A percentile compares a stretch with the other conserved stretches of the same genome.
These are phyloP conservation scores for Mesochorus sp. DNA, from an alignment of 2,888 invertebrate genomes.

Conservation along the genomic window DNA sequence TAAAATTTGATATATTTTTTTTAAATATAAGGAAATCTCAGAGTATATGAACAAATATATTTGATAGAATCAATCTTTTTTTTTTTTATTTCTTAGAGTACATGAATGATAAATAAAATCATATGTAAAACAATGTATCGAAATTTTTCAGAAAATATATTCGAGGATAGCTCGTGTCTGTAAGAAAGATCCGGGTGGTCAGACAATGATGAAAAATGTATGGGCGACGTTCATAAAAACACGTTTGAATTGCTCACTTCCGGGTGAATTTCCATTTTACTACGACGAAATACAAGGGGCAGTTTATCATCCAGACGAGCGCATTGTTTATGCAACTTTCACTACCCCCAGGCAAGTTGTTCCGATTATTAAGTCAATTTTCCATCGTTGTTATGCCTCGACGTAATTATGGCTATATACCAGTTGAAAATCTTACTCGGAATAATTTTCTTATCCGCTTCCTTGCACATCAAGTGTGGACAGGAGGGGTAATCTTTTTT, in stretches of 20 bases:
- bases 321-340: slow-evolving; percentile 92
- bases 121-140: background rate
- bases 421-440: background rate
- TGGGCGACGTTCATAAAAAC: slow-evolving; percentile 97
- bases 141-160: slow-evolving; percentile 88
- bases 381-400: no score
- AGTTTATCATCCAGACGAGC: slow-evolving; percentile 89
- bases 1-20: no score
- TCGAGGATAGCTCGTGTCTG: slow-evolving; percentile 96
- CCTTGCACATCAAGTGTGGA: slow-evolving; percentile 7
- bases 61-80: no score
- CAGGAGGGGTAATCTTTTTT: slow-evolving; percentile 41
- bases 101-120: background rate
- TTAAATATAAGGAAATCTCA: no score
- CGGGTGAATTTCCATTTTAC: slow-evolving; percentile 93
- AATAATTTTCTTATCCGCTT: slow-evolving; percentile 6
- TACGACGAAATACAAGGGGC: slow-evolving; percentile 95
- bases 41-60: no score
- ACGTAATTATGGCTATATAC: no score
- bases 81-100: no score
- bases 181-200: slow-evolving; percentile 93
- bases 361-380: background rate
- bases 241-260: slow-evolving; percentile 91
- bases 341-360: slow-evolving; percentile 88
- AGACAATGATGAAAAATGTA: slow-evolving; percentile 89